phyloP scores from a whole-genome alignment of 2,113 vertebrate genomes.

The Etheostoma spectabile region DNA sequence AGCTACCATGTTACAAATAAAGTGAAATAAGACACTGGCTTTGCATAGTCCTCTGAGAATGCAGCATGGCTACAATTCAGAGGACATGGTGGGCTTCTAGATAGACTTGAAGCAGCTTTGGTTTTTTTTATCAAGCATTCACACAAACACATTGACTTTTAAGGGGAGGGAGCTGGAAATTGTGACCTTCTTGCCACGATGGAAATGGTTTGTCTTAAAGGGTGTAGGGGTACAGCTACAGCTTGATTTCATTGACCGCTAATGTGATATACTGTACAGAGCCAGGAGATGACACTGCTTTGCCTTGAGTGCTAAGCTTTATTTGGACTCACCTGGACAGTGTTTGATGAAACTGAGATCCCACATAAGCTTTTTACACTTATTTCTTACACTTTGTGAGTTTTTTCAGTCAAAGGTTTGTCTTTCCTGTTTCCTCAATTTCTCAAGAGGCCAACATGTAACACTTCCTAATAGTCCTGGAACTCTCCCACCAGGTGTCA shows the following conservation, averaged over 20 bases:
- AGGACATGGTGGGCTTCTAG: conserved; percentile 29
- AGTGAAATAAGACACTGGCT: conserved; percentile 8
- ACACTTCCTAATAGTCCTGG: background rate
- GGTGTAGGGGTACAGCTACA: conserved; percentile 5
- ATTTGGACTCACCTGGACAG: conserved; percentile 7
- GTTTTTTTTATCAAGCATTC: conserved; percentile 33
- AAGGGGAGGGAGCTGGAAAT: conserved; percentile 19
- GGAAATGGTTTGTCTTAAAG: background rate
- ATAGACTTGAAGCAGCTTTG: conserved; percentile 22
- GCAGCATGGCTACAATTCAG: background rate
- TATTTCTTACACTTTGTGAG: too few species aligned
- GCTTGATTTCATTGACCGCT: conserved; percentile 32
- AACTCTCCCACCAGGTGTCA: background rate
- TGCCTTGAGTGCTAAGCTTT: conserved; percentile 7
- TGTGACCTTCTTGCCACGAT: conserved; percentile 20
- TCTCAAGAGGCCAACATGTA: conserved; percentile 16
- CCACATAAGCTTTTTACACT: background rate
- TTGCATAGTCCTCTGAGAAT: conserved; percentile 30
- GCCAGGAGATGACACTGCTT: background rate
- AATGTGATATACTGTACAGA: conserved; percentile 22
- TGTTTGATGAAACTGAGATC: background rate
- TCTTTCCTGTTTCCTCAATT: background rate
- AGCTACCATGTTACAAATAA: background rate
- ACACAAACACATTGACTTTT: conserved; percentile 24
- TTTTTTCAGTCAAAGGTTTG: conserved; percentile 19